phyloP scores from a whole-genome alignment of 1,140 invertebrate genomes.

The Bombus cullumanus region DNA sequence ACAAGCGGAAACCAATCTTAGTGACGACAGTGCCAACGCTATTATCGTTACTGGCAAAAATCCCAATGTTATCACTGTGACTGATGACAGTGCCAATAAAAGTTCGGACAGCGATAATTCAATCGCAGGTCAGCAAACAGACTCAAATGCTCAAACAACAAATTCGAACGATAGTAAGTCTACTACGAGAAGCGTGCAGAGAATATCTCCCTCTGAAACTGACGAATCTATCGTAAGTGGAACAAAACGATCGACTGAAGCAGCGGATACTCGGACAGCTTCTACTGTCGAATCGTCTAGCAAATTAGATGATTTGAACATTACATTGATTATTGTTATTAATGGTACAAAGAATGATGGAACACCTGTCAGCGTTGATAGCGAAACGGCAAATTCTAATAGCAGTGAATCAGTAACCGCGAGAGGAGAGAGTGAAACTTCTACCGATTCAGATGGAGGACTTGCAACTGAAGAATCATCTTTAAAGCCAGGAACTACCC shows the following conservation, averaged over 20 bases:
- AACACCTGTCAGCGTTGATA: background rate
- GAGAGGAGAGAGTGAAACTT: background rate
- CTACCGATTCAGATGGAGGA: background rate
- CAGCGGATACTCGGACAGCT: background rate
- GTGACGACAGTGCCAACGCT: background rate
- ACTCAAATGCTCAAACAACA: background rate
- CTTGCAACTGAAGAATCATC: background rate
- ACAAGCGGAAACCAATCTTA: background rate
- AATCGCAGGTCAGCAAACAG: background rate
- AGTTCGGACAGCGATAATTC: background rate
- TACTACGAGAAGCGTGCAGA: background rate
- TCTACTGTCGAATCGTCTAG: background rate
- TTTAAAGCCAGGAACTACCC: background rate
- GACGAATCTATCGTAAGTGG: background rate
- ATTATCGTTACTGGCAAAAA: background rate
- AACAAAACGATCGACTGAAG: background rate
- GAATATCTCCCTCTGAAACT: background rate
- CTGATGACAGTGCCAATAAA: background rate
- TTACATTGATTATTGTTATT: background rate
- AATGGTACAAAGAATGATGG: background rate
- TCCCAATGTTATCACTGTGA: no score
- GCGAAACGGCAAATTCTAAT: background rate
- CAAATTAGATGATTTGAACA: background rate
- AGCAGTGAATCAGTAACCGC: background rate
- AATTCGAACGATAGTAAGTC: no score